phyloP scores from a whole-genome alignment of 1,140 invertebrate genomes.

The Condylostylus longicornis region DNA sequence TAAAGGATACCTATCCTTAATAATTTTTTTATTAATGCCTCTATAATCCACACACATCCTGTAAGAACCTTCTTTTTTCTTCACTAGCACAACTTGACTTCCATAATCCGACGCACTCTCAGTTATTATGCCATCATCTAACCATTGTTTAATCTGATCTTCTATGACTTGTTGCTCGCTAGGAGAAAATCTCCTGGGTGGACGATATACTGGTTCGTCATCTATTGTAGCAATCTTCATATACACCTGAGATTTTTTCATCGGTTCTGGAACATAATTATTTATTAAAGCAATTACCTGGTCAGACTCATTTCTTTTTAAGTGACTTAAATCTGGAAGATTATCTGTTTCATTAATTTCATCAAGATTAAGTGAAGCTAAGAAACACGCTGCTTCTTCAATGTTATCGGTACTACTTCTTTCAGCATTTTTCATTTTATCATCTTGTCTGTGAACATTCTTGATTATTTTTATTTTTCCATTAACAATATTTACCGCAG shows the following conservation, averaged over 20 bases:
- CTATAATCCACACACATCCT: slow-evolving; percentile 17
- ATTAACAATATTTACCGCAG: too few species aligned
- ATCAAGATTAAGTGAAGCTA: too few species aligned
- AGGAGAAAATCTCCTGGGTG: slow-evolving; percentile 17
- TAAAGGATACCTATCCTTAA: slow-evolving; percentile 16
- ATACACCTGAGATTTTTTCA: not conserved
- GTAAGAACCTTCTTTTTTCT: slow-evolving; percentile 14
- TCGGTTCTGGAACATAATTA: not conserved
- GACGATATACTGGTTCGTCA: slow-evolving; percentile 15
- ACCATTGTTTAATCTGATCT: slow-evolving; percentile 14
- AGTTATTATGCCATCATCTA: slow-evolving; percentile 4
- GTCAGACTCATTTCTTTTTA: too few species aligned
- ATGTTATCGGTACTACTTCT: too few species aligned
- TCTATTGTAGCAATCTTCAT: slow-evolving; percentile 11
- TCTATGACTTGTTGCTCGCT: slow-evolving; percentile 17
- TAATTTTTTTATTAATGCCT: slow-evolving; percentile 12
- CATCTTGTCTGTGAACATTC: too few species aligned
- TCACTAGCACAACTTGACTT: slow-evolving; percentile 19
- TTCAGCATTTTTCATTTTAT: too few species aligned
- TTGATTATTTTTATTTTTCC: too few species aligned
- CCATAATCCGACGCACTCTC: slow-evolving; percentile 9
- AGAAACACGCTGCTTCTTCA: too few species aligned
- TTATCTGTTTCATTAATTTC: too few species aligned
- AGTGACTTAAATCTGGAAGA: too few species aligned
- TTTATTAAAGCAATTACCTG: not conserved